These are phyloP conservation scores for Zaprionus africanus DNA, from an alignment of 1,140 invertebrate genomes.

Conservation along the genomic window DNA sequence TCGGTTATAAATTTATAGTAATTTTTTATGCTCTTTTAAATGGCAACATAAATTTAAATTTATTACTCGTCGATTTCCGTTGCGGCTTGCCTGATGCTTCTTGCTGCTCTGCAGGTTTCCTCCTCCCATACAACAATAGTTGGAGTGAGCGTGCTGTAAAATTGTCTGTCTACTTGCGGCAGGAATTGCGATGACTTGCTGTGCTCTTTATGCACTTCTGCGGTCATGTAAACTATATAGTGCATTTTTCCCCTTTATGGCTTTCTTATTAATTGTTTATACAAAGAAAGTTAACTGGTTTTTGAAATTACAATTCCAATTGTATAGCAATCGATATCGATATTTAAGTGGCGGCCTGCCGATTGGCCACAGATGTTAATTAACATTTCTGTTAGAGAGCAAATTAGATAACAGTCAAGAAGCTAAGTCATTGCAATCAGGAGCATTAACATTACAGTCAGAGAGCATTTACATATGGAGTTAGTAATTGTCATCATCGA, in stretches of 20 bases:
- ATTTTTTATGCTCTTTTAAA: constrained; percentile 71
- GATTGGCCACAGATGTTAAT: too few relatives aligned
- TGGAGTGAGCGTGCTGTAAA: not conserved
- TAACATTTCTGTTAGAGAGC: too few relatives aligned
- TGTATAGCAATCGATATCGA: not conserved
- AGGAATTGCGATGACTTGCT: constrained; percentile 19
- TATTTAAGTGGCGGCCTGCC: not conserved
- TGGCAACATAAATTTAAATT: constrained; percentile 76
- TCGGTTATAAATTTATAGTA: constrained; percentile 71
- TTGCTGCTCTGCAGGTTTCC: not conserved
- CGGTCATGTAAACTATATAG: constrained; percentile 15
- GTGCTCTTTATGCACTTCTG: constrained; percentile 31
- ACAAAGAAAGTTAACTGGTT: not conserved
- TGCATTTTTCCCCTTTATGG: not conserved
- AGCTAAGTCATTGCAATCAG: too few relatives aligned
- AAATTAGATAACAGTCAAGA: too few relatives aligned
- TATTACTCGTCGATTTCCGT: constrained; percentile 72
- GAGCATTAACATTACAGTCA: too few relatives aligned
- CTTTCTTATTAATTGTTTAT: constrained; percentile 8
- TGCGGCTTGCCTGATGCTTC: constrained; percentile 30
- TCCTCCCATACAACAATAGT: not conserved
- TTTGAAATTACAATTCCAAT: too few relatives aligned
- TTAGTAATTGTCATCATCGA: too few relatives aligned
- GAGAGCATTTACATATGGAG: too few relatives aligned
- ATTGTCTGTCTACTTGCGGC: constrained; percentile 1